Base-by-base conservation (phyloP, 1,140 invertebrate genomes). In the Andrena cerasifolii region DNA sequence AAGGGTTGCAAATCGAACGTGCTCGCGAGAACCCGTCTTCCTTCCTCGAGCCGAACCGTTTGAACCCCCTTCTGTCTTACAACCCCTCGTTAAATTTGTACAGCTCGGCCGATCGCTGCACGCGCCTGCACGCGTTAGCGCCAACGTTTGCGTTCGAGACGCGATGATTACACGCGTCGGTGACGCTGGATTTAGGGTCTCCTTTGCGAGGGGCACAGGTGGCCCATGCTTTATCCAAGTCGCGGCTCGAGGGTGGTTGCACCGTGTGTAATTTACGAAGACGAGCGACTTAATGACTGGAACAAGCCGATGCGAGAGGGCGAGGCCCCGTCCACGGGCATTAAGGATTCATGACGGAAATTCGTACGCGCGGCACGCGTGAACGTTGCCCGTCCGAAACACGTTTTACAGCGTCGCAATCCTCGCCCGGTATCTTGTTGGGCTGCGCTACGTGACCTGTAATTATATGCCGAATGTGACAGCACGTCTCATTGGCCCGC, bases 381-480 rank as follows among this genome's bases (percentile, higher is more conserved):
- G 68, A 67, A 73, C 76, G 72, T 45, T 21, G 33, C 66, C 21
- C 54, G 40, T 78, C 58, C 80, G 75, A 82, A 85, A 74, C 73
- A 65, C 78, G 78, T 78, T 86, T 84, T 77, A 86, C 79, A 78
- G 33, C 47, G 67, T 71, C 40, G 72, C 78, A 77, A 73, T 83
- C 59, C 51, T 43, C 56, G 54, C 28, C 21, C 66, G 75, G 49
- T 71, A 78, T 80, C 78, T 86, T 80, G 80, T 58, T 28, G 66
- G 4, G n/a, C 66, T 56, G 65, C 59, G 70, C 70, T 82, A 80
- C 80, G 84, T 82, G 84, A 89, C 80, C 84, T 66, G 81, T 86
- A 87, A 89, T 88, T 80, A 80, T 58, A 84, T 53, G 62, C 71
- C 62, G 61, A 53, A 66, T 53, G 47, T 45, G 72, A 66, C 40